A percentile compares a stretch with the other conserved stretches of the same genome.
These are phyloP conservation scores for Arnoldichthys spilopterus DNA, from an alignment of 2,797 vertebrate genomes.

Conservation along the genomic window DNA sequence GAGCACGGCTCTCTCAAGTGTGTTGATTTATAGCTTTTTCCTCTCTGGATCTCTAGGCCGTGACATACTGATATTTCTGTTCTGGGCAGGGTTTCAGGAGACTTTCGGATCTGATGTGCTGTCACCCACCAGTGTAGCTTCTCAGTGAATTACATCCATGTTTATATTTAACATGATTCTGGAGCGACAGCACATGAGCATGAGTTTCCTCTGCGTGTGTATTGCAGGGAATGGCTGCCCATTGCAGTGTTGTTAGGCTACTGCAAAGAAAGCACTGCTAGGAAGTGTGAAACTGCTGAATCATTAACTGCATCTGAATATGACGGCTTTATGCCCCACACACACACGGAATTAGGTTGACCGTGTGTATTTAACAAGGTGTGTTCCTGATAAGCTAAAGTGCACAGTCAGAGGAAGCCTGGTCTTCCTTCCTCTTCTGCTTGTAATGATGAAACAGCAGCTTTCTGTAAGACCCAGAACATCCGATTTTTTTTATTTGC, in stretches of 20 bases:
- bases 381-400: conserved; percentile 22
- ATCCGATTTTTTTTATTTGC: neutral
- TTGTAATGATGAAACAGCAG: conserved; percentile 20
- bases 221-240: neutral
- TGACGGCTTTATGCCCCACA: conserved; percentile 4
- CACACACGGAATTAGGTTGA: neutral
- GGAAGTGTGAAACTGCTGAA: conserved; percentile 39
- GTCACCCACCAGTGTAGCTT: neutral
- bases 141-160: neutral
- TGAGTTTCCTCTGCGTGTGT: neutral
- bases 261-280: neutral
- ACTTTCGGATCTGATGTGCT: conserved; percentile 9
- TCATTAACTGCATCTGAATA: conserved; percentile 41
- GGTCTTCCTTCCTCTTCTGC: conserved; percentile 27
- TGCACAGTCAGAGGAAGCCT: conserved; percentile 31
- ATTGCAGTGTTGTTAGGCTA: neutral
- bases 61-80: neutral
- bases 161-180: neutral
- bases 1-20: conserved; percentile 6
- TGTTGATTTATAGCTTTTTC: conserved; percentile 15
- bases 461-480: neutral
- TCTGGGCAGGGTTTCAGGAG: conserved; percentile 18
- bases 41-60: neutral
- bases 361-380: conserved; percentile 31
- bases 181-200: neutral